phyloP scores from a whole-genome alignment of 1,140 invertebrate species.

The Drosophila truncata region DNA sequence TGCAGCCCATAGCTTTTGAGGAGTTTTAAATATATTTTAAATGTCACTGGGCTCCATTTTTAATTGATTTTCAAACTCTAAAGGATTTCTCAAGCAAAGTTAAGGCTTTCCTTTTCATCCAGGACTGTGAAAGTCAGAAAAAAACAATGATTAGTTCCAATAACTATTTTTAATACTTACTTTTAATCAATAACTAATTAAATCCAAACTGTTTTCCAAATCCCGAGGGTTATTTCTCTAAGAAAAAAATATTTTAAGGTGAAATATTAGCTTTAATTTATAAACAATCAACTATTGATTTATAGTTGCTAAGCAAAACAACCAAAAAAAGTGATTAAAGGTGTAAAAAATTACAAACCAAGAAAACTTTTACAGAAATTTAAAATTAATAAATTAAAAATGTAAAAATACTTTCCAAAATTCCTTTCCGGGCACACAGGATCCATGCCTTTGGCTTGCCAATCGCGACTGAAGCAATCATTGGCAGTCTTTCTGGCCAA shows the following conservation, averaged over 20 bases:
- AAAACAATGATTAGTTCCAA: not conserved
- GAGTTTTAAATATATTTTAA: not conserved
- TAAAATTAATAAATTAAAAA: too few species aligned
- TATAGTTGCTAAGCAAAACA: not conserved
- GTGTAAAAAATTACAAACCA: not conserved
- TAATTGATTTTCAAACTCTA: not conserved
- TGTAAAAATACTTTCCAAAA: not conserved
- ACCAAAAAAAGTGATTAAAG: not conserved
- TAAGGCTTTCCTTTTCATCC: not conserved
- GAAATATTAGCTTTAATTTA: not conserved
- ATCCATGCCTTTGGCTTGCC: constrained; percentile 27
- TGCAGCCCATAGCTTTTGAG: not conserved
- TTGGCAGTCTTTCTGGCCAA: constrained; percentile 8
- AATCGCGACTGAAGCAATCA: constrained; percentile 29
- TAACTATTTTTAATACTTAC: not conserved
- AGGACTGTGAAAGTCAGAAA: not conserved
- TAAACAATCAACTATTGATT: constrained; percentile 1
- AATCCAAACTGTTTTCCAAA: too few species aligned
- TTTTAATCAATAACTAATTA: not conserved
- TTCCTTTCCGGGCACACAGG: not conserved
- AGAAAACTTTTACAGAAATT: not conserved
- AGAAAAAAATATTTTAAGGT: not conserved
- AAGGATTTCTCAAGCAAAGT: not conserved
- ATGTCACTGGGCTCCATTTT: not conserved
- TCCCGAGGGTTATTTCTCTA: not conserved